Percentiles rank a stretch among this genome's conserved stretches.
These are phyloP conservation scores for Hofmannophila pseudospretella DNA, from an alignment of 2,888 invertebrate species.

Conservation along the genomic window DNA sequence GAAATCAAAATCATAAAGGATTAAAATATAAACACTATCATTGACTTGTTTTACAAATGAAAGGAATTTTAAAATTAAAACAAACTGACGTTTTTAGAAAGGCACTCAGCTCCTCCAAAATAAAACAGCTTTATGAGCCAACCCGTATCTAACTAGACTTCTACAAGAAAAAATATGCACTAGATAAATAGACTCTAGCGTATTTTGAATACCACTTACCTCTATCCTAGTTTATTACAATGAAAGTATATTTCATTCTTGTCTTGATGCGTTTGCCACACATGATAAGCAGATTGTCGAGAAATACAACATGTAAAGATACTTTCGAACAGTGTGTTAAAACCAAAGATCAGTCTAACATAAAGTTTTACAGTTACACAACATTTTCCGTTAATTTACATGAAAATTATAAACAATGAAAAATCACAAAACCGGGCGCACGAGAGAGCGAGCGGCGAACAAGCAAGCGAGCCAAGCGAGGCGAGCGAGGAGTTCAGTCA, in stretches of 20 bases:
- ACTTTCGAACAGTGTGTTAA: slow-evolving; percentile 13
- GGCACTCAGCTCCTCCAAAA: slow-evolving; percentile 34
- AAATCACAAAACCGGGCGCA: slow-evolving; percentile 51
- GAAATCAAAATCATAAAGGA: too few relatives aligned
- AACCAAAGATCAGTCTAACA: slow-evolving; percentile 27
- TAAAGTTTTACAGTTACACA: slow-evolving; percentile 46
- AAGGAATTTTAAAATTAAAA: slow-evolving; percentile 32
- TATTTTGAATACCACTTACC: slow-evolving; percentile 51
- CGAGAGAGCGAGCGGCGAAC: slow-evolving; percentile 34
- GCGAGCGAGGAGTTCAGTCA: not conserved
- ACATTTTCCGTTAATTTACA: slow-evolving; percentile 67
- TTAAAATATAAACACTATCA: slow-evolving; percentile 9
- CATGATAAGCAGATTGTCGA: slow-evolving; percentile 44
- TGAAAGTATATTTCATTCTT: slow-evolving; percentile 69
- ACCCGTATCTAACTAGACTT: slow-evolving; percentile 18
- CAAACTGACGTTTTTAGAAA: slow-evolving; percentile 60
- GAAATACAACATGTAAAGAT: slow-evolving; percentile 1
- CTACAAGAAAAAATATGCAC: slow-evolving; percentile 22
- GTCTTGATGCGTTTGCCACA: slow-evolving; percentile 65
- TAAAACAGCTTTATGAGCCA: slow-evolving; percentile 28
- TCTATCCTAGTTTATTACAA: slow-evolving; percentile 55
- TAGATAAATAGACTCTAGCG: slow-evolving; percentile 22
- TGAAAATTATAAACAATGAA: slow-evolving; percentile 56
- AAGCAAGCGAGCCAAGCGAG: not conserved
- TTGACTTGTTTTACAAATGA: slow-evolving; percentile 16